phyloP scores from a whole-genome alignment of 2,888 invertebrate genomes.

The Timema cristinae region DNA sequence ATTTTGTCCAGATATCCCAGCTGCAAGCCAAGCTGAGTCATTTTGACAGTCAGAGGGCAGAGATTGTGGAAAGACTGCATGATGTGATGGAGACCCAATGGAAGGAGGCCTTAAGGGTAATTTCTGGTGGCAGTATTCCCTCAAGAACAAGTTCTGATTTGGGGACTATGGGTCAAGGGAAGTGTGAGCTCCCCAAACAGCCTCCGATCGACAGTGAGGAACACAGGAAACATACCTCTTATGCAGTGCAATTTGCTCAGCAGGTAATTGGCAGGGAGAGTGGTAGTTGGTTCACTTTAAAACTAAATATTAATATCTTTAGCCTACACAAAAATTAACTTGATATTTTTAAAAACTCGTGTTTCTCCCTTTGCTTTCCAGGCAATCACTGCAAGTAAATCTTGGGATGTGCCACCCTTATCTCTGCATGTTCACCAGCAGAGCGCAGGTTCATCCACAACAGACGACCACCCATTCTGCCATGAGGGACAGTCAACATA shows the following conservation, averaged over 20 bases:
- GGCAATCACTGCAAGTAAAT: not conserved
- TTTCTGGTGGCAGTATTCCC: slow-evolving; percentile 44
- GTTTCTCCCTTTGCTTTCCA: not conserved
- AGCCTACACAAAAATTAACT: no score
- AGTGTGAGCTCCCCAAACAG: not conserved
- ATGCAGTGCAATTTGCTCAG: not conserved
- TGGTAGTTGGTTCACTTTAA: no score
- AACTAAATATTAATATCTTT: no score
- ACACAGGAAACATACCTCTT: not conserved
- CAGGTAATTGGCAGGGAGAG: not conserved
- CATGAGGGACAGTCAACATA: slow-evolving; percentile 31
- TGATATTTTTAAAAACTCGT: no score
- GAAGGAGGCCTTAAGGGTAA: slow-evolving; percentile 69
- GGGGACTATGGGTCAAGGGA: not conserved
- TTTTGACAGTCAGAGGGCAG: slow-evolving; percentile 53
- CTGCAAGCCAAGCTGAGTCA: slow-evolving; percentile 54
- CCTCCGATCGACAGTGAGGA: no score
- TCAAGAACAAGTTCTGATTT: not conserved
- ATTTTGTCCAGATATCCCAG: slow-evolving; percentile 54
- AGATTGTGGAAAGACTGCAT: slow-evolving; percentile 70
- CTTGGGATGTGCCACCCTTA: not conserved
- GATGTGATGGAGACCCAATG: slow-evolving; percentile 76
- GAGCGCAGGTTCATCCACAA: slow-evolving; percentile 30
- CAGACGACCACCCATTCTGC: slow-evolving; percentile 31
- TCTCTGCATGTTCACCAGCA: not conserved